phyloP scores from a whole-genome alignment of 2,797 vertebrate genomes.

The Rhinella marina region DNA sequence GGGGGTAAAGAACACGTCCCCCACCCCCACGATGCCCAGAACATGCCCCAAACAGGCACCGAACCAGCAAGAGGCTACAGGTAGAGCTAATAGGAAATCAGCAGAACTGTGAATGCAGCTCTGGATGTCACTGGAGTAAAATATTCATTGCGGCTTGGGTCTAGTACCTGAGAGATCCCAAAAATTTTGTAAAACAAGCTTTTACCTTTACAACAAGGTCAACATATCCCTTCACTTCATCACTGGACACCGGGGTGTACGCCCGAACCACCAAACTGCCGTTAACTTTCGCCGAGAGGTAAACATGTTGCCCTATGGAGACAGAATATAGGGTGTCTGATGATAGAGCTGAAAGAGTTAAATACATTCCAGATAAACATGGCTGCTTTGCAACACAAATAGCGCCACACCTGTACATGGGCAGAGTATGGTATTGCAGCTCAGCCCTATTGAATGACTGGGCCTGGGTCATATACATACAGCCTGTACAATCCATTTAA shows the following conservation, averaged over 20 bases:
- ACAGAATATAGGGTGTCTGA: neutral
- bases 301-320: slow-evolving; percentile 87
- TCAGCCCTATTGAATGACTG: no score
- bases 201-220: slow-evolving; percentile 92
- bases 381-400: neutral
- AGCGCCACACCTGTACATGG: neutral
- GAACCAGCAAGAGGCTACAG: neutral
- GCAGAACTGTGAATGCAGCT: neutral
- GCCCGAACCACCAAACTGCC: slow-evolving; percentile 84
- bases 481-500: neutral
- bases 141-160: neutral
- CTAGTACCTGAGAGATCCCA: neutral
- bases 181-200: neutral
- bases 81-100: neutral
- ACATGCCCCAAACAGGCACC: neutral
- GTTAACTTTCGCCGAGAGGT: slow-evolving; percentile 86
- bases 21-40: neutral
- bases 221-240: slow-evolving; percentile 85
- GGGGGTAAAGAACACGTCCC: neutral
- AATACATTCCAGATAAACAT: neutral
- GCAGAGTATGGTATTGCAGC: no score
- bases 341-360: neutral
- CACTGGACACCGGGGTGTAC: slow-evolving; percentile 91
- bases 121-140: neutral
- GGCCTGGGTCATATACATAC: no score